These are phyloP conservation scores for Myrmecobius fasciatus DNA, from an alignment of 2,113 vertebrate species.

Conservation along the genomic window DNA sequence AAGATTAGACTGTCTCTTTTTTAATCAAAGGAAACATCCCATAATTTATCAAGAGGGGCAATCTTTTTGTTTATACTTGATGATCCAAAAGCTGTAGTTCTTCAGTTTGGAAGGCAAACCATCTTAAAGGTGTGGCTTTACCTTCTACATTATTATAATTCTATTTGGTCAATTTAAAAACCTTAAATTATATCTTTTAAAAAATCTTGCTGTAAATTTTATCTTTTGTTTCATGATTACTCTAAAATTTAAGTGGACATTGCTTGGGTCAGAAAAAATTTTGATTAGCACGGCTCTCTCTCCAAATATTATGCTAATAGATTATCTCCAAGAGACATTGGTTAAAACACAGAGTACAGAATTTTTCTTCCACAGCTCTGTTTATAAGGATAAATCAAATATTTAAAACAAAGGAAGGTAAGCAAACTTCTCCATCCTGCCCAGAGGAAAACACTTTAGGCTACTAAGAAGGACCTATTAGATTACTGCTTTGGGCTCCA, in stretches of 20 bases:
- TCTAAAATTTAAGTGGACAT: background rate
- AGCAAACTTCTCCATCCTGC: background rate
- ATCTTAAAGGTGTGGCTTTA: background rate
- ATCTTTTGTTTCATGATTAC: background rate
- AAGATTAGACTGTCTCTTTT: background rate
- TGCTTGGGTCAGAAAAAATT: background rate
- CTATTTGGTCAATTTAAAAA: background rate
- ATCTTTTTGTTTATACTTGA: background rate
- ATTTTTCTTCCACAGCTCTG: background rate
- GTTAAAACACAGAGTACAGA: background rate
- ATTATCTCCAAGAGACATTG: background rate
- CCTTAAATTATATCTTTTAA: background rate
- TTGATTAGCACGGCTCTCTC: background rate
- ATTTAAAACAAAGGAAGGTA: background rate
- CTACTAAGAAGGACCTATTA: background rate
- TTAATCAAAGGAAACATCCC: background rate
- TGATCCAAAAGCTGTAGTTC: background rate
- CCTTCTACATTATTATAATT: background rate
- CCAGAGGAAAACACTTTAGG: background rate
- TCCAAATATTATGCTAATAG: background rate
- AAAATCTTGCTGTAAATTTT: background rate
- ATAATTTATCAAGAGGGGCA: background rate
- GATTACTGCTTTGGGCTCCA: background rate
- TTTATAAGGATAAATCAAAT: background rate
- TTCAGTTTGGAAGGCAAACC: background rate